Conservation (phyloP, 2,797 vertebrate genomes). For the Emys orbicularis region DNA sequence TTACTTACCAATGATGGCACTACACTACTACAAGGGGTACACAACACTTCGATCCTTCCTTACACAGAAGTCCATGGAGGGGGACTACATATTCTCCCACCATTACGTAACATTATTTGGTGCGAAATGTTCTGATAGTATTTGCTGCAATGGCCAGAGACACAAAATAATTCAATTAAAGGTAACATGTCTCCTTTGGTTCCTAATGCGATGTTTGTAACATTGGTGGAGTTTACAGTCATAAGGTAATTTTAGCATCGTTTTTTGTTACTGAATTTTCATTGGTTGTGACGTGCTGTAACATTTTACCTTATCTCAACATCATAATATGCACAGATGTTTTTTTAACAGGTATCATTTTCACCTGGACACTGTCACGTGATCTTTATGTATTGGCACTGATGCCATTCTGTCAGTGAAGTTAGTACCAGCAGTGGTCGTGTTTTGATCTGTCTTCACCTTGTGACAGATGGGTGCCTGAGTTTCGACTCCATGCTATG, state of each 20-base stretch:
- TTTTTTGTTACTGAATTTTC: background rate
- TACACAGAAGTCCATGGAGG: background rate
- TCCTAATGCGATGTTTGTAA: background rate
- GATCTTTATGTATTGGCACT: background rate
- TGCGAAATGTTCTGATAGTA: background rate
- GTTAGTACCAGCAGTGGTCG: background rate
- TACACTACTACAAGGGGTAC: background rate
- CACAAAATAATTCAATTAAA: background rate
- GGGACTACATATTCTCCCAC: background rate
- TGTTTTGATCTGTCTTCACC: background rate
- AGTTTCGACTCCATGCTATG: background rate
- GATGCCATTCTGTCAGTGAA: background rate
- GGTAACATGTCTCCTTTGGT: background rate
- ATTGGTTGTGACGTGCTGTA: background rate
- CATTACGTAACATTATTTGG: background rate
- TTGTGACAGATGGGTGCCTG: background rate
- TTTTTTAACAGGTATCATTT: background rate
- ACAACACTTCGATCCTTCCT: background rate
- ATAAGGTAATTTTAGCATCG: background rate
- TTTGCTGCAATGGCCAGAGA: background rate
- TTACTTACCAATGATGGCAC: background rate
- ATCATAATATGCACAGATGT: background rate
- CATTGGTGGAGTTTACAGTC: background rate
- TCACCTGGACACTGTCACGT: background rate
- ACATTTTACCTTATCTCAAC: background rate